These are phyloP conservation scores for Agrotis puta DNA, from an alignment of 2,888 invertebrate genomes.

Conservation along the genomic window DNA sequence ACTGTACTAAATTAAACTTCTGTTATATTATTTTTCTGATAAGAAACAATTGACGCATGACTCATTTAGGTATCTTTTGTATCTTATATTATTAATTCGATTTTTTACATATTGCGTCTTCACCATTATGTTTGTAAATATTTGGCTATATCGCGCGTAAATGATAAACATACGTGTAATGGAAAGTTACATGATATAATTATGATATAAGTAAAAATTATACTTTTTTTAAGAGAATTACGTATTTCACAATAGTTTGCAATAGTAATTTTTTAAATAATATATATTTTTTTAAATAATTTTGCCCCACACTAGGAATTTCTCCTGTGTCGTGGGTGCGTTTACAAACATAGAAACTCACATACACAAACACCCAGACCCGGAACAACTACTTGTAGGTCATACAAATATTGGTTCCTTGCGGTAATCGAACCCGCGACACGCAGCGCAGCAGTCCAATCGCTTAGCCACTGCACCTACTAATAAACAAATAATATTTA, in stretches of 20 bases:
- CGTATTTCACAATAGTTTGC: background rate
- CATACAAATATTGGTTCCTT: too few relatives aligned
- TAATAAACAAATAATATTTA: background rate
- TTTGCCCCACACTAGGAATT: too few relatives aligned
- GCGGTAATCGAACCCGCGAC: too few relatives aligned
- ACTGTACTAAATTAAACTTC: conserved; percentile 19
- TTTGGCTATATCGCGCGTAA: conserved; percentile 13
- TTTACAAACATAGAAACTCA: too few relatives aligned
- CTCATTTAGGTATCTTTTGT: conserved; percentile 10
- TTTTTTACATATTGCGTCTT: conserved; percentile 44
- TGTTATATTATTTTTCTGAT: conserved; percentile 2
- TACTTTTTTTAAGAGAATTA: background rate
- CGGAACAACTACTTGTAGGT: too few relatives aligned
- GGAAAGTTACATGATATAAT: conserved; percentile 15
- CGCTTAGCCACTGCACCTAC: too few relatives aligned
- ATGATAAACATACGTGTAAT: conserved; percentile 9
- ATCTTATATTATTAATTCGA: conserved; percentile 7
- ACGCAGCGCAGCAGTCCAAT: too few relatives aligned
- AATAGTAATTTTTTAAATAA: background rate
- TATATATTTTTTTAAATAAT: too few relatives aligned
- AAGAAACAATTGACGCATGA: conserved; percentile 25
- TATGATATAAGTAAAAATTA: too few relatives aligned
- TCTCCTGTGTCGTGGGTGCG: too few relatives aligned
- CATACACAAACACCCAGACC: too few relatives aligned
- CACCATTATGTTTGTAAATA: conserved; percentile 34